Percentiles rank a stretch among this genome's conserved stretches.
phyloP scores from a whole-genome alignment of 2,113 vertebrate species.

The Elephas maximus region DNA sequence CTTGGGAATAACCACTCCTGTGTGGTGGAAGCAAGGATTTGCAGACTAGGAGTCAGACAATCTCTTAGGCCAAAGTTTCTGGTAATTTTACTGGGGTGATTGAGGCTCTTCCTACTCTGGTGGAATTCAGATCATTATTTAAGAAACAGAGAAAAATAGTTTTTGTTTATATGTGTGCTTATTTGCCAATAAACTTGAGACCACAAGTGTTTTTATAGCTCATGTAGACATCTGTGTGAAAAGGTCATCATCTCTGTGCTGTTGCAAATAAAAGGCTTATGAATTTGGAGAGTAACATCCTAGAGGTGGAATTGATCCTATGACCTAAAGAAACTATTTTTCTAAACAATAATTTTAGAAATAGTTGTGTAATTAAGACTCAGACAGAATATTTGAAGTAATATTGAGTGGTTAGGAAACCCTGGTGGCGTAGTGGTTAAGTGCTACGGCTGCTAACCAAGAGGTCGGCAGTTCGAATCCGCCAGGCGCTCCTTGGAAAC shows the following conservation, averaged over 20 bases:
- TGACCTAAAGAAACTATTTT: neutral
- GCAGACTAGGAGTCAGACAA: neutral
- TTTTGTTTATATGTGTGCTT: neutral
- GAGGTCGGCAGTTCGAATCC: no score
- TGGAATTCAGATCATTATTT: conserved; percentile 17
- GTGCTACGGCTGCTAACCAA: no score
- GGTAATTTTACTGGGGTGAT: neutral
- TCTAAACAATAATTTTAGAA: neutral
- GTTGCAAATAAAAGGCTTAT: neutral
- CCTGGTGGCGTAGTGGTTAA: no score
- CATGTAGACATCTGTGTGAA: neutral
- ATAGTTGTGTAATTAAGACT: neutral
- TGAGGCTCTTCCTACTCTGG: neutral
- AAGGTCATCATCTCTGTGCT: neutral
- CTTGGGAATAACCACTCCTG: neutral
- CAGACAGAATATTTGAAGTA: neutral
- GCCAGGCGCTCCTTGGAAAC: no score
- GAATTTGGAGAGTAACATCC: neutral
- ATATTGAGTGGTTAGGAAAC: neutral
- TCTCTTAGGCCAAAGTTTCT: neutral
- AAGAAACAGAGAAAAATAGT: neutral
- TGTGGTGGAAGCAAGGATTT: neutral
- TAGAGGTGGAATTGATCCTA: neutral
- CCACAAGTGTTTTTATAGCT: neutral
- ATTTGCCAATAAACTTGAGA: neutral